Conservation (phyloP, 2,797 vertebrate genomes). For the Phyllotis vaccarum region DNA sequence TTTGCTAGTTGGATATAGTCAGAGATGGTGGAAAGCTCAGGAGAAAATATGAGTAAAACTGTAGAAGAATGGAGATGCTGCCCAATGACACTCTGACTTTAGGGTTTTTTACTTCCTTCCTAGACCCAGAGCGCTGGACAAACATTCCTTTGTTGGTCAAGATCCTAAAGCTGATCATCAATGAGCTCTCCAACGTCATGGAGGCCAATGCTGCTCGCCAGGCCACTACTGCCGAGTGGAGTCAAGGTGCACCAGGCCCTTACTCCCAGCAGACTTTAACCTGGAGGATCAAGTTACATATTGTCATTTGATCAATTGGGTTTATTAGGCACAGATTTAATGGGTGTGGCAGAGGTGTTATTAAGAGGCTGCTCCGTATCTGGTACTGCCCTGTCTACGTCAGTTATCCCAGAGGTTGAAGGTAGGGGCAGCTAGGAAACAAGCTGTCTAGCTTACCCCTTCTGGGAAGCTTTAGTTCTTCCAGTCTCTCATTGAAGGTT, state of each 20-base stretch:
- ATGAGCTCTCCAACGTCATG: constrained; percentile 96
- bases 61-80: not conserved
- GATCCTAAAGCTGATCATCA: constrained; percentile 98
- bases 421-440: not conserved
- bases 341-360: not conserved
- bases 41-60: not conserved
- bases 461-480: not conserved
- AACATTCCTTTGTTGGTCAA: constrained; percentile 98
- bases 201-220: constrained; percentile 95
- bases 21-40: not conserved
- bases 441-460: not conserved
- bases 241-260: constrained; percentile 89
- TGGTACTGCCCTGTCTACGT: not conserved
- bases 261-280: not conserved
- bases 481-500: not conserved
- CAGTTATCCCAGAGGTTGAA: not conserved
- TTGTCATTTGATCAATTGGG: not conserved
- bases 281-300: not conserved
- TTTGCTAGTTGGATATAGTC: not conserved
- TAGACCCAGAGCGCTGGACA: constrained; percentile 98
- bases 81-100: not conserved
- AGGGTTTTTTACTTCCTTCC: constrained; percentile 3
- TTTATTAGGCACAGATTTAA: not conserved
- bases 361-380: not conserved
- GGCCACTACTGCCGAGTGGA: constrained; percentile 93